Conservation (phyloP, 2,888 invertebrate genomes). For the Atethmia centrago region DNA sequence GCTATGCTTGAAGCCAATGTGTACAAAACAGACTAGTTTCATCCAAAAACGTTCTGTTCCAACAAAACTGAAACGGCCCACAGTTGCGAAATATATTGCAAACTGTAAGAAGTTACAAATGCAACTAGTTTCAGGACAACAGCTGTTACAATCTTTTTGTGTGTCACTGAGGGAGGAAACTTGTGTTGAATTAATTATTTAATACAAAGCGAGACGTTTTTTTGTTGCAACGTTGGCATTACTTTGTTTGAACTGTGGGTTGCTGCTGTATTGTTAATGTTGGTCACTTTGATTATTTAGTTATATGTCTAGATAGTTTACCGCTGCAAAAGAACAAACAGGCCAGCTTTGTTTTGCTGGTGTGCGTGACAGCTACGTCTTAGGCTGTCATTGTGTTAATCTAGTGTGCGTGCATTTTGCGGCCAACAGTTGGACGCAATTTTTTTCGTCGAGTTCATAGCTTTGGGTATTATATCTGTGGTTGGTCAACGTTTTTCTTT, state of each 20-base stretch:
- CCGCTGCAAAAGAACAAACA: too few relatives aligned
- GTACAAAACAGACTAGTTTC: not conserved
- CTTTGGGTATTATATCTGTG: too few relatives aligned
- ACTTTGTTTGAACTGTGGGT: not conserved
- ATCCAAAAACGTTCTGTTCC: not conserved
- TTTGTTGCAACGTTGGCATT: constrained; percentile 23
- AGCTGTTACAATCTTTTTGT: constrained; percentile 51
- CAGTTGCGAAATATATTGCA: constrained; percentile 52
- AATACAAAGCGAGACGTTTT: constrained; percentile 18
- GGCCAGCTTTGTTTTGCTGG: too few relatives aligned
- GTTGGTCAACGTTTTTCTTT: too few relatives aligned
- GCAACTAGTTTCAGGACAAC: constrained; percentile 48
- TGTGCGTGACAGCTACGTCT: too few relatives aligned
- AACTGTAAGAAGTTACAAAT: constrained; percentile 30
- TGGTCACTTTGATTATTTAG: too few relatives aligned
- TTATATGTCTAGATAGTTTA: too few relatives aligned
- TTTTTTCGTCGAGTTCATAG: too few relatives aligned
- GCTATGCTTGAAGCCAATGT: not conserved
- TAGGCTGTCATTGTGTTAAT: too few relatives aligned
- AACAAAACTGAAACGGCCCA: constrained; percentile 8
- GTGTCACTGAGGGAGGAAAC: constrained; percentile 24
- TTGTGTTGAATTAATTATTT: constrained; percentile 50
- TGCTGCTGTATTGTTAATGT: not conserved
- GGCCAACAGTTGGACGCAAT: too few relatives aligned
- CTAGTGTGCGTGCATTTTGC: too few relatives aligned